Evolutionary conservation across 35 echinoderm and acorn worm genomes (phyloP).

Genomic region (Apostichopus californicus): DNA sequence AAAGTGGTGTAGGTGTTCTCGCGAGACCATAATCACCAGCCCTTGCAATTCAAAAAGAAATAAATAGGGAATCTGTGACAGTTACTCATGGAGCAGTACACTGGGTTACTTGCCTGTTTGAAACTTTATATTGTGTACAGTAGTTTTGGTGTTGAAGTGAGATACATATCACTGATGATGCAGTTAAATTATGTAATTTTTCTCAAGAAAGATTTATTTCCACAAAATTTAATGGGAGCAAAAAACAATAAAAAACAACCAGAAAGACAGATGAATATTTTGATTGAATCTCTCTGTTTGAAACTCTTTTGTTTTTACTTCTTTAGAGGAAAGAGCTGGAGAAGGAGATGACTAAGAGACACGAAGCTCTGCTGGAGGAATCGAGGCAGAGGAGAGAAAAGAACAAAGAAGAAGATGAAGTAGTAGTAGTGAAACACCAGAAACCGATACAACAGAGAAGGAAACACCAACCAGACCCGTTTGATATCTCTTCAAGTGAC

Average conservation of each 20-base stretch:
- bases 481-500: neutral
- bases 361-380: conserved; percentile 89
- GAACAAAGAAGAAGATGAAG: neutral
- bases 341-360: conserved; percentile 82
- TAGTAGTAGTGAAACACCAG: neutral
- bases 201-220: no score
- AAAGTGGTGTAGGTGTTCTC: no score
- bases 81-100: no score
- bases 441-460: neutral
- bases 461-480: conserved; percentile 10
- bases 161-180: no score
- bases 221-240: no score
- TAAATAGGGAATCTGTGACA: no score
- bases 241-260: neutral
- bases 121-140: no score
- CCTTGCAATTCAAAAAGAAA: no score
- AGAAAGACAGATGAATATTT: neutral
- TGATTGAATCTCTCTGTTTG: neutral
- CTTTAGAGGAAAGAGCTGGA: conserved; percentile 85
- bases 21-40: no score
- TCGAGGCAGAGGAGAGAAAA: conserved; percentile 66
- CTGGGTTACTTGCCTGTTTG: no score
- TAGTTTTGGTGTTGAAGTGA: no score
- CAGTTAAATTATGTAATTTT: no score
- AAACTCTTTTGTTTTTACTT: neutral